Base-by-base conservation (phyloP, 2,888 invertebrate genomes). In the Schizotus pectinicornis region DNA sequence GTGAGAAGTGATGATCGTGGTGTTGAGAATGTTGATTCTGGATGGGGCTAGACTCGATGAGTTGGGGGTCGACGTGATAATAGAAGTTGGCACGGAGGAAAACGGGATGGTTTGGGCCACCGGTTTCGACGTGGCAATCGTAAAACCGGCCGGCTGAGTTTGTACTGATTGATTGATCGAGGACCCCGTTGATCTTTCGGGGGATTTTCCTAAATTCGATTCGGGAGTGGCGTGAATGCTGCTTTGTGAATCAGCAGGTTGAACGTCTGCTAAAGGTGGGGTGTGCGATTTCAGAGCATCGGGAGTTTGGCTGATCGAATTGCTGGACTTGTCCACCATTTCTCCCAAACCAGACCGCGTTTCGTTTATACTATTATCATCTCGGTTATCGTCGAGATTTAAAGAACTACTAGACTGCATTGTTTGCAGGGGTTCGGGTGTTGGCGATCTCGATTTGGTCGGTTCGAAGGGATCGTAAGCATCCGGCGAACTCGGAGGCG, bases 381-480 rank as follows among this genome's bases (percentile, higher is more conserved):
- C 71, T 31, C 58, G 59, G 59, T 66, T 68, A 8, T 64, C 68
- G 43, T 67, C 58, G 30, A 61, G 48, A 8, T 59, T 64, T 14
- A 45, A 9, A 3, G 43, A 37, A 8, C 32, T 49, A 22, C 43
- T 53, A 1, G 49, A 30, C 46, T 38, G 62, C 7, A 37, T 59
- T 9, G 55, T 59, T 46, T 67, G 61, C 37, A 72, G 65, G 62
- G 80, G 76, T 67, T 83, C 80, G 0, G 86, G 86, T 0, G 87
- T 86, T 0, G 85, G 86, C 8, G 89, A 88, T 12, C 89, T 81
- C 0, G 93, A 92, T 77, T 92, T 91, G 6, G 94, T 94, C 0
- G 94, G 94, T 79, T 94, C 94, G 79, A 93, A 94, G 1, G 94
- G 94, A 86, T 94, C 94, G 79, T 94, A 94, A 2, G 88, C 92